A percentile compares a stretch with the other conserved stretches of the same genome.
phyloP scores from a whole-genome alignment of 2,888 invertebrate species.

The Isoperla grammatica region DNA sequence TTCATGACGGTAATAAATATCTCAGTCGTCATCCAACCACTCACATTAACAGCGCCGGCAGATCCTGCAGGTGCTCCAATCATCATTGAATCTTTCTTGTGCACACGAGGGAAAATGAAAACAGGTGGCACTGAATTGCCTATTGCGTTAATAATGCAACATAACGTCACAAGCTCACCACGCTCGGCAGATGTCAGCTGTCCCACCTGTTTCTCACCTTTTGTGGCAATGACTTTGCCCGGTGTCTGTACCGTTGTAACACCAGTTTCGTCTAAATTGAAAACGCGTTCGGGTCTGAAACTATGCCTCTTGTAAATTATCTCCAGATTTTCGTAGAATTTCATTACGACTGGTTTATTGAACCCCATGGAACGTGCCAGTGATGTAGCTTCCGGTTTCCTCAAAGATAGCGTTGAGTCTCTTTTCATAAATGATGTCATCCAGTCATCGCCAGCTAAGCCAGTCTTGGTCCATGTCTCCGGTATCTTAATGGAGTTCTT shows the following conservation, averaged over 20 bases:
- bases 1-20: conserved; percentile 31
- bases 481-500: no score
- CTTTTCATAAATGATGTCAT: conserved; percentile 28
- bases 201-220: conserved; percentile 29
- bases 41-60: conserved; percentile 26
- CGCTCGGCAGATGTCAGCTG: conserved; percentile 34
- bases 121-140: conserved; percentile 35
- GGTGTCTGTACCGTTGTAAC: conserved; percentile 24
- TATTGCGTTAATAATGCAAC: conserved; percentile 33
- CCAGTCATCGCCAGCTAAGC: conserved; percentile 27
- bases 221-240: conserved; percentile 23
- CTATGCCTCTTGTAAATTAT: conserved; percentile 11
- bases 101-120: conserved; percentile 35
- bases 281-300: conserved; percentile 18
- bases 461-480: no score
- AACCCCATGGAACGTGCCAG: conserved; percentile 24
- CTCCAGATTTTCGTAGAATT: conserved; percentile 24
- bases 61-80: conserved; percentile 31
- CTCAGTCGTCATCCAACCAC: conserved; percentile 33
- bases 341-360: conserved; percentile 20
- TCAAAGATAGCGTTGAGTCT: conserved; percentile 22
- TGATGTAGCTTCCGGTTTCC: conserved; percentile 33
- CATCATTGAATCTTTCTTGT: conserved; percentile 25
- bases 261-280: conserved; percentile 29
- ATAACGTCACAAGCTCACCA: conserved; percentile 34